These are phyloP conservation scores for Acleris literana DNA, from an alignment of 2,888 invertebrate genomes.

Conservation along the genomic window DNA sequence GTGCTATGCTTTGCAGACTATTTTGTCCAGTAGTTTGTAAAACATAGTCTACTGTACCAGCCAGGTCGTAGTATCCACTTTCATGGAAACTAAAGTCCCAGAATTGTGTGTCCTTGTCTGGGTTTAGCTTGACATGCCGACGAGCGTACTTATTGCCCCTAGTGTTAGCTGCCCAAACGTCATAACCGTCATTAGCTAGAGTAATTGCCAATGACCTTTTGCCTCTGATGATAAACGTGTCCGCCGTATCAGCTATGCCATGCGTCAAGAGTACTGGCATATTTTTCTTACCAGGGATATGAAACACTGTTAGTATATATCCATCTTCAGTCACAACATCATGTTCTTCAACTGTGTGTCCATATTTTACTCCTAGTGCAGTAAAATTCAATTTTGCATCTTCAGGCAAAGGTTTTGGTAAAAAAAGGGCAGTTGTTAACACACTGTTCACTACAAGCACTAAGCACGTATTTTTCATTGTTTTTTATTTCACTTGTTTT, in stretches of 20 bases:
- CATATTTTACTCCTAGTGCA: constrained; percentile 47
- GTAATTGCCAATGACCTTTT: constrained; percentile 56
- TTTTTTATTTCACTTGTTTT: constrained; percentile 4
- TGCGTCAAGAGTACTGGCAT: constrained; percentile 64
- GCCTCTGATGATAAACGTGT: constrained; percentile 62
- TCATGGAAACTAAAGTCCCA: constrained; percentile 87
- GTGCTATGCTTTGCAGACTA: constrained; percentile 85
- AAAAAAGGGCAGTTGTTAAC: constrained; percentile 4
- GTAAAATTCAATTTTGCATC: constrained; percentile 46
- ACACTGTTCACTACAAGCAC: constrained; percentile 20
- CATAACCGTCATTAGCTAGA: constrained; percentile 81
- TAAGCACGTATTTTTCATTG: background rate
- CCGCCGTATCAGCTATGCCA: constrained; percentile 61
- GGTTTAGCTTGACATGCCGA: constrained; percentile 74
- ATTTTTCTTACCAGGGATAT: constrained; percentile 44
- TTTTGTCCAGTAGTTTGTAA: constrained; percentile 67
- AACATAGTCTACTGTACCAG: constrained; percentile 79
- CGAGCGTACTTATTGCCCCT: constrained; percentile 86
- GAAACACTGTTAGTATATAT: constrained; percentile 46
- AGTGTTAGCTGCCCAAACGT: constrained; percentile 71
- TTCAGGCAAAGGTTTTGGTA: constrained; percentile 19
- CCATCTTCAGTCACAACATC: constrained; percentile 56
- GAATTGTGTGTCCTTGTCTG: constrained; percentile 64
- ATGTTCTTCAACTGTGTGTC: constrained; percentile 41
- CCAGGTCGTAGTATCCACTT: constrained; percentile 77